These are phyloP conservation scores for Periophthalmus modestus DNA, from an alignment of 2,113 vertebrate genomes.

Conservation along the genomic window DNA sequence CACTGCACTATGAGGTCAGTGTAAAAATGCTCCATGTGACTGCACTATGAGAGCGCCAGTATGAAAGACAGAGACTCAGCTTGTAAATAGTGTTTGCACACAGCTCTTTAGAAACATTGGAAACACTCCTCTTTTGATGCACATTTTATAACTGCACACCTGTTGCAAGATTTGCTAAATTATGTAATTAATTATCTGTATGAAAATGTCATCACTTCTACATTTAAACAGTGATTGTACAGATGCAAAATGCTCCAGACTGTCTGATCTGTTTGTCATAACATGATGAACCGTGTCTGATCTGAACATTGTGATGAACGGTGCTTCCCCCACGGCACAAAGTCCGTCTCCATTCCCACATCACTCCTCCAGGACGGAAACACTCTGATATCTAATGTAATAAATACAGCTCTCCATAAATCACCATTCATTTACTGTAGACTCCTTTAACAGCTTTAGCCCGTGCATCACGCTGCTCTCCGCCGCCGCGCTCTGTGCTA, in stretches of 20 bases:
- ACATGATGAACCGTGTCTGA: background rate
- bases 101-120: background rate
- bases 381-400: constrained; percentile 47
- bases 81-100: background rate
- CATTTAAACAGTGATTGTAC: background rate
- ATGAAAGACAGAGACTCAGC: constrained; percentile 18
- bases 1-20: too few species aligned
- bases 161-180: background rate
- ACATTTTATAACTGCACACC: background rate
- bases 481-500: constrained; percentile 53
- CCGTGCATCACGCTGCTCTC: constrained; percentile 63
- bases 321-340: background rate
- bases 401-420: constrained; percentile 59
- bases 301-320: background rate
- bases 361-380: constrained; percentile 48
- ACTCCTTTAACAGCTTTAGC: constrained; percentile 68
- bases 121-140: background rate
- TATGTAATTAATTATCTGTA: background rate
- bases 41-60: constrained; percentile 6
- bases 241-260: background rate
- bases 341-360: background rate
- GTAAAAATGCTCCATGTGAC: too few species aligned
- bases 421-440: constrained; percentile 73
- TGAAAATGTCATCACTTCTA: background rate
- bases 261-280: background rate